Base-by-base conservation (phyloP, 2,797 vertebrate genomes). In the Australoheros facetus region DNA sequence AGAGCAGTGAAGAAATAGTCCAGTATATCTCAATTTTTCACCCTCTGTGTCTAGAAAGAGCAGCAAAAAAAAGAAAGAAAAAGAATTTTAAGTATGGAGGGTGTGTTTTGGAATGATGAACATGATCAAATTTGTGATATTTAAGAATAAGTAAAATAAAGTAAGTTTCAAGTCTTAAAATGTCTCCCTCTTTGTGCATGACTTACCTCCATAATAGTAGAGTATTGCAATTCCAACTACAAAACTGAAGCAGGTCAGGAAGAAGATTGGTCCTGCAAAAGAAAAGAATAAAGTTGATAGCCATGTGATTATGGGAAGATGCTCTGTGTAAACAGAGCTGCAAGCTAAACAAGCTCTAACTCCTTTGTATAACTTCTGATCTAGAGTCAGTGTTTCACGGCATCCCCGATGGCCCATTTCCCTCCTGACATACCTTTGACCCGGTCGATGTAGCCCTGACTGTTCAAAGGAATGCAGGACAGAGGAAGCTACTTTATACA, bases 191-290 rank as follows among this genome's bases (percentile, higher is more conserved):
- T 39, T 32, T 71, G 32, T 82, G 58, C 58, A 19, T 26, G 66
- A 77, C 90, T 92, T 82, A 94, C 94, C 94, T 90, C 87, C 78
- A 1, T 86, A 92, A 82, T 93, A 95, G 85, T 88, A 94, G 77
- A 94, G 89, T 34, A 93, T 53, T 26, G 93, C 93, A 64, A 92
- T 70, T 9, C 88, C 91, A 60, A 87, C 82, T 11, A 80, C 85
- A 71, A 94, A 75, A 75, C 90, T 87, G 32, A 95, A 92, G 77
- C 93, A 94, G 79, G 89, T 93, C 78, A 94, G 83, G 75, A 92
- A 95, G 85, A 94, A 94, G 71, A 90, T 17, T 3, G 92, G 88
- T 32, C 93, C 94, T 95, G 78, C 48, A 77, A 56, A 71, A 55
- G 17, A 42, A 73, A 42, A 70, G 16, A 66, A 48, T 66, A 19